A percentile compares a stretch with the other conserved stretches of the same genome.
phyloP scores from a whole-genome alignment of 2,113 vertebrate genomes.

The Panurus biarmicus region DNA sequence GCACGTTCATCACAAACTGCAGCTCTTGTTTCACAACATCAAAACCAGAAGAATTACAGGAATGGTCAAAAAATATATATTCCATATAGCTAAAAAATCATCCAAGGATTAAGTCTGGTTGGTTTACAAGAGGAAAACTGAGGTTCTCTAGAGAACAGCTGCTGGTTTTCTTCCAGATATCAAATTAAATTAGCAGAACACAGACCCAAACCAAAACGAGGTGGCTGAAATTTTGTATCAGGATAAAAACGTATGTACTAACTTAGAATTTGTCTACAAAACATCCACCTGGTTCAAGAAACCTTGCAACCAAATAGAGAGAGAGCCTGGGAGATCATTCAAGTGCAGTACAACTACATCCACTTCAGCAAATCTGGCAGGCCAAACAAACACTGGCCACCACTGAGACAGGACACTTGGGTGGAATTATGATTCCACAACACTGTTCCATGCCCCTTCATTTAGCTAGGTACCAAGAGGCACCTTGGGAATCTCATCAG shows the following conservation, averaged over 20 bases:
- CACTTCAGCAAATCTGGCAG: not conserved
- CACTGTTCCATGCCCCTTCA: accelerated
- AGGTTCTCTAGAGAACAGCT: not conserved
- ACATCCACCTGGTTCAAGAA: not conserved
- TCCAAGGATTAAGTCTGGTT: not conserved
- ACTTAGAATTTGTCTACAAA: not conserved
- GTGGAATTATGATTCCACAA: no score
- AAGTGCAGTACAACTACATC: not conserved
- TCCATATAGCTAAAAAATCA: not conserved
- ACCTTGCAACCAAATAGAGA: not conserved
- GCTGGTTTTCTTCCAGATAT: not conserved
- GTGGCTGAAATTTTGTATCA: not conserved
- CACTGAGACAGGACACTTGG: no score
- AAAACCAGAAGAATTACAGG: not conserved
- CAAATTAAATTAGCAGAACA: not conserved
- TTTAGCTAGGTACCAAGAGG: not conserved
- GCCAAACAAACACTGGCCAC: not conserved
- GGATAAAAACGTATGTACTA: not conserved
- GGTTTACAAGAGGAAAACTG: not conserved
- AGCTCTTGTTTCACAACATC: not conserved
- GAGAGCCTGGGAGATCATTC: not conserved
- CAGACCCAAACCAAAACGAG: not conserved
- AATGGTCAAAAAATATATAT: not conserved
- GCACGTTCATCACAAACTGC: not conserved
- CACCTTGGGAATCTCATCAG: not conserved